Evolutionary conservation across 2,888 invertebrate genomes (phyloP), one percentile per base, ranked within the genome.

Genomic region (Diabrotica balteata): DNA sequence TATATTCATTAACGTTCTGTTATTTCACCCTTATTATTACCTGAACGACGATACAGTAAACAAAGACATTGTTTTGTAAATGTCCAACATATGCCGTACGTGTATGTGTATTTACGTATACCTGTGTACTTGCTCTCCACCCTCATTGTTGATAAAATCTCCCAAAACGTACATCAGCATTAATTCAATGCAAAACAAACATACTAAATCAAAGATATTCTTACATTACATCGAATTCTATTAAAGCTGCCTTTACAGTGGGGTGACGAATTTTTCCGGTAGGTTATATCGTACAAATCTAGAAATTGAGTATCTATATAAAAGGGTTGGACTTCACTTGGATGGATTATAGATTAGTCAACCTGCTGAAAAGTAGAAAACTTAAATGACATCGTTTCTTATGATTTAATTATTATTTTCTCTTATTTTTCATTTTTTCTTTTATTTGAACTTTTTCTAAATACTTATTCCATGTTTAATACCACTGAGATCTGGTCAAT

Each of bases 121-220:
- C 45, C 10, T 17, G 55, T 57, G 55, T 44, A 11, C 45, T 44
- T 63, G 63, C 51, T 57, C 59, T 64, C 60, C 65, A 67, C 68
- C 70, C 68, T 64, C 63, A 63, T 62, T 68, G 72, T 72, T 70
- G 64, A 71, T 67, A 71, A 66, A 72, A 62, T 67, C 61, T 66
- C 59, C 64, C 52, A 59, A 66, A 71, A 59, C 62, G 49, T 67
- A 74, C 67, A 67, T 57, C 63, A 55, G 71, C 69, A 72, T 74
- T 71, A 74, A 72, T 74, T 71, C 63, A 65, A 71, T 71, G 64
- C 74, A 72, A 68, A 73, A 72, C 67, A 72, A 73, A 75, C 73
- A 75, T 62, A 69, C 62, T 70, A 67, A 71, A 70, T 71, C 71
- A 69, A 72, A 73, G 67, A 74, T 70, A 71, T 74, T 69, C 69